phyloP scores from a whole-genome alignment of 1,140 invertebrate genomes.

The Sesamia nonagrioides region DNA sequence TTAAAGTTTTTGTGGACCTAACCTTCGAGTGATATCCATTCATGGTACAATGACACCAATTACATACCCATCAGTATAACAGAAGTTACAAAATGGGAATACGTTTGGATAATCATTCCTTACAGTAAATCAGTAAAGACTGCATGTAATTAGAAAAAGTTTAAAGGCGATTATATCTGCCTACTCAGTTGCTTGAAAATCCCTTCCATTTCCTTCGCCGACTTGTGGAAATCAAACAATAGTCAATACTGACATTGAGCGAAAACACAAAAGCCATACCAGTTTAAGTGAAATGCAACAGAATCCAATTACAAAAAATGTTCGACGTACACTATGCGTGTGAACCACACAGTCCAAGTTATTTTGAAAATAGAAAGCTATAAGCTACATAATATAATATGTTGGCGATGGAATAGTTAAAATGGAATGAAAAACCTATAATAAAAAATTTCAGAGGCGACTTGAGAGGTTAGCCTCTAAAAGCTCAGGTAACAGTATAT shows the following conservation, averaged over 20 bases:
- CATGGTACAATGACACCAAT: not conserved
- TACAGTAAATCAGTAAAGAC: too few relatives aligned
- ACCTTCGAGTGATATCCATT: not conserved
- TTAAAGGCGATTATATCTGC: not conserved
- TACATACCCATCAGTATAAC: not conserved
- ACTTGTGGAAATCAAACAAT: constrained; percentile 13
- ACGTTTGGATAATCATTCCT: too few relatives aligned
- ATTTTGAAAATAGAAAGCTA: too few relatives aligned
- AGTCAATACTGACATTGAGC: not conserved
- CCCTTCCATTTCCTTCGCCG: not conserved
- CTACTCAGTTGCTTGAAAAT: not conserved
- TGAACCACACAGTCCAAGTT: not conserved
- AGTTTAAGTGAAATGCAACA: constrained; percentile 18
- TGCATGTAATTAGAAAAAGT: too few relatives aligned
- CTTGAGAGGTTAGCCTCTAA: too few relatives aligned
- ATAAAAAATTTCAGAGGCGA: too few relatives aligned
- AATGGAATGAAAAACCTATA: too few relatives aligned
- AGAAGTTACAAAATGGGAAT: too few relatives aligned
- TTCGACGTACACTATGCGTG: not conserved
- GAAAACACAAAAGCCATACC: not conserved
- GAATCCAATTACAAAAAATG: constrained; percentile 10
- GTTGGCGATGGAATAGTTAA: too few relatives aligned
- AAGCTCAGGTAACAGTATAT: constrained; percentile 3
- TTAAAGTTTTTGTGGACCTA: not conserved
- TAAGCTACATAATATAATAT: too few relatives aligned